phyloP scores from a whole-genome alignment of 2,888 invertebrate genomes.

The Xestia ashworthii region DNA sequence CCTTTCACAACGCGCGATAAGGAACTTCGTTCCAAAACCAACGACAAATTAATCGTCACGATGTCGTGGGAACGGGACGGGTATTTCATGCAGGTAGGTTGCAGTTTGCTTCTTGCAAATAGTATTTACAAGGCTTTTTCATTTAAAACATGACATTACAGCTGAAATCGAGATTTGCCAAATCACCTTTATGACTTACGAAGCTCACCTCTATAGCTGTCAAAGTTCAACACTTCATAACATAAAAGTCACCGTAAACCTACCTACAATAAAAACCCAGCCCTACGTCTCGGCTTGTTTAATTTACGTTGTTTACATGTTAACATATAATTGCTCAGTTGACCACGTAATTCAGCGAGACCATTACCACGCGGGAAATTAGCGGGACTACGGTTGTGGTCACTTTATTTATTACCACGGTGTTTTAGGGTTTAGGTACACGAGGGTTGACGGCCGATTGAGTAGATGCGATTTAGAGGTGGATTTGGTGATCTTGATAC shows the following conservation, averaged over 20 bases:
- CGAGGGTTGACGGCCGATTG: conserved; percentile 11
- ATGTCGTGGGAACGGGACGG: too few relatives aligned
- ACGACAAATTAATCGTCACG: too few relatives aligned
- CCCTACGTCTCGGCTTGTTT: conserved; percentile 30
- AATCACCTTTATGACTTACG: neutral
- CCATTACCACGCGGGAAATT: conserved; percentile 55
- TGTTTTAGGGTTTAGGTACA: conserved; percentile 51
- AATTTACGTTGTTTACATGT: conserved; percentile 62
- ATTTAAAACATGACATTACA: neutral
- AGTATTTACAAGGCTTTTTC: neutral
- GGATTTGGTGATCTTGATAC: neutral
- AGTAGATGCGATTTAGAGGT: neutral
- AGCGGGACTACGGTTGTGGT: conserved; percentile 40
- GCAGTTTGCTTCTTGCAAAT: neutral
- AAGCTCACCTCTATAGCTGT: neutral
- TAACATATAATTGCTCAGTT: conserved; percentile 54
- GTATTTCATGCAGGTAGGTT: neutral
- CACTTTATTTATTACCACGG: conserved; percentile 49
- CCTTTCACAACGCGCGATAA: too few relatives aligned
- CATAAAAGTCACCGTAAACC: conserved; percentile 36
- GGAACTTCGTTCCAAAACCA: too few relatives aligned
- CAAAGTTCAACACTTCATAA: conserved; percentile 1
- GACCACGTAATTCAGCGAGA: conserved; percentile 61
- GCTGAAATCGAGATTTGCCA: neutral
- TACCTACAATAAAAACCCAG: conserved; percentile 31